A percentile compares a stretch with the other conserved stretches of the same genome.
phyloP scores from a whole-genome alignment of 2,888 invertebrate genomes.

The Leucoptera coffeella region DNA sequence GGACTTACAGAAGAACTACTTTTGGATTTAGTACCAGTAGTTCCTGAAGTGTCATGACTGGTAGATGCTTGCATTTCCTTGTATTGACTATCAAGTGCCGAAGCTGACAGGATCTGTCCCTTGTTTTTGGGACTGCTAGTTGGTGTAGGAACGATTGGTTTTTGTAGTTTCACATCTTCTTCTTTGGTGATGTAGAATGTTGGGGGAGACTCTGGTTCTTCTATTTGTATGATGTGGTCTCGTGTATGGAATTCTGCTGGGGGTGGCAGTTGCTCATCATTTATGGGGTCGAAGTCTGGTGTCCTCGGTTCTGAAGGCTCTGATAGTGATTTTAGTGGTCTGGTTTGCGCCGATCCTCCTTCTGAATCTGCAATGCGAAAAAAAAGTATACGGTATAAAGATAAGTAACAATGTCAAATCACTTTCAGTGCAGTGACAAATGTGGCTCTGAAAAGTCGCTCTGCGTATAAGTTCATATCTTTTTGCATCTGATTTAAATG shows the following conservation, averaged over 20 bases:
- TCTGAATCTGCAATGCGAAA: conserved; percentile 22
- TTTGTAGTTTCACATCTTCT: conserved; percentile 24
- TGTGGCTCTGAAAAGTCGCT: too few relatives aligned
- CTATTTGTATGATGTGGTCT: conserved; percentile 28
- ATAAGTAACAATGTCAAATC: too few relatives aligned
- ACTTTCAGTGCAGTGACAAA: too few relatives aligned
- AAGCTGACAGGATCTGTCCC: conserved; percentile 26
- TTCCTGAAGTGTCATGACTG: too few relatives aligned
- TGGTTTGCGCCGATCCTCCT: conserved; percentile 20
- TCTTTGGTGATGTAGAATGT: conserved; percentile 23
- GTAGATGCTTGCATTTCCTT: conserved; percentile 11
- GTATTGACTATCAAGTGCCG: conserved; percentile 22
- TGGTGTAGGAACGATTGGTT: conserved; percentile 29
- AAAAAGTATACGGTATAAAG: too few relatives aligned
- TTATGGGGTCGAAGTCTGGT: conserved; percentile 16
- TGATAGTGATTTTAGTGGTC: conserved; percentile 21
- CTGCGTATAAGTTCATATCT: too few relatives aligned
- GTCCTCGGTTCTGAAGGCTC: conserved; percentile 21
- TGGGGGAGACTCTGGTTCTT: conserved; percentile 29
- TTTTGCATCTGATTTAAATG: too few relatives aligned
- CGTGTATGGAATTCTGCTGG: conserved; percentile 16
- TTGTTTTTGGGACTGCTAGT: conserved; percentile 9
- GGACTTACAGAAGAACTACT: conserved; percentile 6
- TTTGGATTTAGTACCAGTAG: background rate
- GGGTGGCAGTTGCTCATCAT: conserved; percentile 11